Conservation (phyloP, 1,140 invertebrate species). For the Philopotamus ludificatus region DNA sequence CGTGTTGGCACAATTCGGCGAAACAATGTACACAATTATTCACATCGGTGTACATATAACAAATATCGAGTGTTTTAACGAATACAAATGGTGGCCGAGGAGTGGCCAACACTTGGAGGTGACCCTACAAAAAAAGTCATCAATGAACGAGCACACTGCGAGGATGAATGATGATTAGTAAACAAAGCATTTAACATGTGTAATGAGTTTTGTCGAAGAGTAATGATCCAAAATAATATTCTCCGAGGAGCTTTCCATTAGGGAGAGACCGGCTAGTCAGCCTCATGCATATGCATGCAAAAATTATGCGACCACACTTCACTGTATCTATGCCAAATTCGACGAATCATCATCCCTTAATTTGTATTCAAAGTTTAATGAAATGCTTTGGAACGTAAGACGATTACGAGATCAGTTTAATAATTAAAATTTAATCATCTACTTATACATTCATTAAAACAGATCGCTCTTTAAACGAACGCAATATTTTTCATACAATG, state of each 20-base stretch:
- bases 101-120: background rate
- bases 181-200: constrained; percentile 26
- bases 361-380: no score
- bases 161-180: constrained; percentile 24
- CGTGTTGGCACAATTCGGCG: background rate
- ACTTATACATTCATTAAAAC: no score
- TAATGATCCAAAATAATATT: background rate
- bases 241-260: background rate
- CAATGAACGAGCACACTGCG: background rate
- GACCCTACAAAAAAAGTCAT: constrained; percentile 3
- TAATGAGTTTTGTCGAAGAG: constrained; percentile 24
- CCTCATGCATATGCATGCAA: background rate
- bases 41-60: no score
- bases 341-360: no score
- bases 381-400: no score
- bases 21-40: background rate
- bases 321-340: no score
- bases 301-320: no score
- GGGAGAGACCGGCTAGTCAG: background rate
- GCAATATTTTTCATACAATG: no score
- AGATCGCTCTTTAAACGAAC: no score
- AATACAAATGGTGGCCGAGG: background rate
- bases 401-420: no score
- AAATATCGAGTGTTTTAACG: background rate
- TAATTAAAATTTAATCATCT: no score